phyloP scores from a whole-genome alignment of 2,888 invertebrate genomes.

The Epiblema foenella region DNA sequence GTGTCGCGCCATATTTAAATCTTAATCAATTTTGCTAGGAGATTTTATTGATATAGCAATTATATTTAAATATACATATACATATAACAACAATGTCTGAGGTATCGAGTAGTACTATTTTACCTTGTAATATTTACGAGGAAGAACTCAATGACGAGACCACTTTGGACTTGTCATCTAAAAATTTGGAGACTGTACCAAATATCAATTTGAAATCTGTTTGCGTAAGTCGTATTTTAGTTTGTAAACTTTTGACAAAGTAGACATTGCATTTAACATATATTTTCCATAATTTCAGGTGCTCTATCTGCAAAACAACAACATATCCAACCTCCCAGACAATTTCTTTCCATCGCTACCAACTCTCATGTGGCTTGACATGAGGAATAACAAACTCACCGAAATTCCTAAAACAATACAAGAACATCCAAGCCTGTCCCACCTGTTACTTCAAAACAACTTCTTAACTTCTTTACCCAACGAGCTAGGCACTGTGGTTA shows the following conservation, averaged over 20 bases:
- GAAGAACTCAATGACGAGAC: slow-evolving; percentile 64
- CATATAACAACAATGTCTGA: slow-evolving; percentile 57
- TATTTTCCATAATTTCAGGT: slow-evolving; percentile 62
- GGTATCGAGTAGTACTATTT: slow-evolving; percentile 46
- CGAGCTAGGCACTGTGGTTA: slow-evolving; percentile 86
- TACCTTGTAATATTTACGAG: slow-evolving; percentile 64
- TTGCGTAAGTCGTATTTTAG: slow-evolving; percentile 59
- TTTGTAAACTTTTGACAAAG: background rate
- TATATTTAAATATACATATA: slow-evolving; percentile 19
- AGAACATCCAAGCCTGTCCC: slow-evolving; percentile 84
- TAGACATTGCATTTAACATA: background rate
- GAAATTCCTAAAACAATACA: slow-evolving; percentile 84
- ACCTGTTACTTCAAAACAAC: slow-evolving; percentile 87
- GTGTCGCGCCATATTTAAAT: slow-evolving; percentile 40
- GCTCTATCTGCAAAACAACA: slow-evolving; percentile 82
- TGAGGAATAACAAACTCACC: slow-evolving; percentile 85
- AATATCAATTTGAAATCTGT: slow-evolving; percentile 58
- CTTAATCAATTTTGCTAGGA: slow-evolving; percentile 33
- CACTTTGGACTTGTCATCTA: slow-evolving; percentile 63
- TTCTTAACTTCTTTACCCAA: slow-evolving; percentile 84
- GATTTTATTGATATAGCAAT: slow-evolving; percentile 62
- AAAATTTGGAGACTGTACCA: slow-evolving; percentile 61
- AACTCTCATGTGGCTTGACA: slow-evolving; percentile 86
- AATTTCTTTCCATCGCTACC: slow-evolving; percentile 84
- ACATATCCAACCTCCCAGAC: slow-evolving; percentile 80